These are phyloP conservation scores for Diachasma alloeum DNA, from an alignment of 1,140 invertebrate genomes.

Conservation along the genomic window DNA sequence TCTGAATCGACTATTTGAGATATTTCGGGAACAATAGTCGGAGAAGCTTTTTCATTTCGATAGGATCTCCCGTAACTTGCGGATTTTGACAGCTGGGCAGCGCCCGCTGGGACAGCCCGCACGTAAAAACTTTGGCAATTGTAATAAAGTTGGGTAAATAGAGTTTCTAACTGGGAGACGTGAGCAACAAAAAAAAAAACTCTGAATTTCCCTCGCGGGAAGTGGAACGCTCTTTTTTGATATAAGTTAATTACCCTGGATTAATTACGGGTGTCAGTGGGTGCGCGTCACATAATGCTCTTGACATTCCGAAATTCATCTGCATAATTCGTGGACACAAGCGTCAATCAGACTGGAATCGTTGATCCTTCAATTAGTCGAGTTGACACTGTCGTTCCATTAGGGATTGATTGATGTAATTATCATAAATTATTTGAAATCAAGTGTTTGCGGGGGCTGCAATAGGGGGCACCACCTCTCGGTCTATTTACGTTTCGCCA, in stretches of 20 bases:
- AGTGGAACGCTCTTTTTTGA: background rate
- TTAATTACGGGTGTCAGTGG: no score
- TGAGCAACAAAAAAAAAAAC: background rate
- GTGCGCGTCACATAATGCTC: no score
- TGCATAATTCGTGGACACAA: no score
- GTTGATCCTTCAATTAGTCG: background rate
- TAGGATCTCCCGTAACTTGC: background rate
- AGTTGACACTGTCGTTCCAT: no score
- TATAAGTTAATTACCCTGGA: background rate
- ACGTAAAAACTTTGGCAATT: background rate
- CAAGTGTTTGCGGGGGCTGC: background rate
- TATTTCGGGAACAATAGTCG: background rate
- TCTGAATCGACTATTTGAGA: background rate
- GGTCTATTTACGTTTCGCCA: background rate
- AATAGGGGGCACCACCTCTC: background rate
- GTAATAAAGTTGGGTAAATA: background rate
- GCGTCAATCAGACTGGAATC: background rate
- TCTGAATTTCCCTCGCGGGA: background rate
- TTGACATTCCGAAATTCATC: no score
- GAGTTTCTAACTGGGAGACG: background rate
- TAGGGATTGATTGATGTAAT: background rate
- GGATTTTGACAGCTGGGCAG: background rate
- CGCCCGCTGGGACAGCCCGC: background rate
- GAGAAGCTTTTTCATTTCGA: background rate
- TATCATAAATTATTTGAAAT: background rate